These are phyloP conservation scores for Poecilia wingei DNA, from an alignment of 2,797 vertebrate species.

Conservation along the genomic window DNA sequence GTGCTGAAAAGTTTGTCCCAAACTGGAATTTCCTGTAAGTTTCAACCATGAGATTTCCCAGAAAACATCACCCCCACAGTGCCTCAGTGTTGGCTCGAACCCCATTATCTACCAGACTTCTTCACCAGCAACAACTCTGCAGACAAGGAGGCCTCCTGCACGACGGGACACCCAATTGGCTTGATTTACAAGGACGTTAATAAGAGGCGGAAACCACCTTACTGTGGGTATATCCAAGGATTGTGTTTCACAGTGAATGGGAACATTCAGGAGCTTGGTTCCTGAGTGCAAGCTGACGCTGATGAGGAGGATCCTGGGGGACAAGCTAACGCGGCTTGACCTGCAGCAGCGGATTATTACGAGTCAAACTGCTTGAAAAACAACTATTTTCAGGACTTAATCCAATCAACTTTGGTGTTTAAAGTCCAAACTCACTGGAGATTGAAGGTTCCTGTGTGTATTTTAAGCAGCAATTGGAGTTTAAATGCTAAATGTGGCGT, in stretches of 20 bases:
- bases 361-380: conserved; percentile 59
- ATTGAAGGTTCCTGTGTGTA: conserved; percentile 42
- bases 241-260: conserved; percentile 66
- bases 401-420: conserved; percentile 47
- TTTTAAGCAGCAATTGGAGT: conserved; percentile 47
- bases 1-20: background rate
- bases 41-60: background rate
- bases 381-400: conserved; percentile 47
- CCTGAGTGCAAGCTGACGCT: conserved; percentile 45
- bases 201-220: conserved; percentile 64
- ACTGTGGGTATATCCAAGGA: conserved; percentile 51
- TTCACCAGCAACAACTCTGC: conserved; percentile 33
- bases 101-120: conserved; percentile 38
- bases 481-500: conserved; percentile 37
- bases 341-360: conserved; percentile 47
- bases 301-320: conserved; percentile 62
- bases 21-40: conserved; percentile 2
- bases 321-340: conserved; percentile 11
- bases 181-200: conserved; percentile 74
- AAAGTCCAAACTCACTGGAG: conserved; percentile 43
- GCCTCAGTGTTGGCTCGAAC: conserved; percentile 36
- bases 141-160: conserved; percentile 51
- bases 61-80: background rate
- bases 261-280: conserved; percentile 64
- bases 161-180: conserved; percentile 63